Evolutionary conservation across 2,113 vertebrate genomes (phyloP), one percentile per base, ranked within the genome.

Genomic region (Lipophrys pholis): DNA sequence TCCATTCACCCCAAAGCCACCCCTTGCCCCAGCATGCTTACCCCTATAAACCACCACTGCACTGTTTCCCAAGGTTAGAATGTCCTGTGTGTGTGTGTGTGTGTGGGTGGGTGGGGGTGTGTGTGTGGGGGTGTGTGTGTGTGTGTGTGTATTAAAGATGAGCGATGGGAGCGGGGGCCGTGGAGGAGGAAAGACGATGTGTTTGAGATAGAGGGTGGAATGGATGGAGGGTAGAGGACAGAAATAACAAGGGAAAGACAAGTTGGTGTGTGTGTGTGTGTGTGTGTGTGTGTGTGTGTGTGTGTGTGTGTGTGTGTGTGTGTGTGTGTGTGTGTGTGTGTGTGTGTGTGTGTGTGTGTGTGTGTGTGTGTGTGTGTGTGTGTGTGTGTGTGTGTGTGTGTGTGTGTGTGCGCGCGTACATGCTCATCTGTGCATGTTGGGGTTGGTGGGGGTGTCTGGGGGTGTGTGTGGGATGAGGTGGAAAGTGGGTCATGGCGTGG

Each of bases 401-500:
- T 4, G 46, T 42, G 70, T 61, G 75, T 51, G 66, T 60, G 61
- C n/a, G n/a, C n/a, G n/a, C n/a, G n/a, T n/a, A n/a, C n/a, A n/a
- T 10, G 6, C 21, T 30, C 21, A 4, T 30, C 21, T 6, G 46
- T 45, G 49, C 51, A 38, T 53, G 59, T 61, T 68, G 11, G 48
- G 53, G 49, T 30, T 12, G 46, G 38, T 60, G 57, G 21, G 70
- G n/a, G 52, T 76, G 63, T 75, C 62, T 50, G 40, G 7, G 40
- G 11, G 48, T 68, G 57, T 66, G 67, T 65, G 59, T 66, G 69
- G 67, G 51, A 74, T 70, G 48, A 64, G 69, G 60, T 57, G 11
- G 61, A 87, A 90, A 91, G 73, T 91, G 85, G 91, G 91, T 91
- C 91, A 92, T 78, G 69, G 80, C 80, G 73, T 73, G 75, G 80